Conservation (phyloP, 2,888 invertebrate genomes). For the Callyntrura guangdongensis region DNA sequence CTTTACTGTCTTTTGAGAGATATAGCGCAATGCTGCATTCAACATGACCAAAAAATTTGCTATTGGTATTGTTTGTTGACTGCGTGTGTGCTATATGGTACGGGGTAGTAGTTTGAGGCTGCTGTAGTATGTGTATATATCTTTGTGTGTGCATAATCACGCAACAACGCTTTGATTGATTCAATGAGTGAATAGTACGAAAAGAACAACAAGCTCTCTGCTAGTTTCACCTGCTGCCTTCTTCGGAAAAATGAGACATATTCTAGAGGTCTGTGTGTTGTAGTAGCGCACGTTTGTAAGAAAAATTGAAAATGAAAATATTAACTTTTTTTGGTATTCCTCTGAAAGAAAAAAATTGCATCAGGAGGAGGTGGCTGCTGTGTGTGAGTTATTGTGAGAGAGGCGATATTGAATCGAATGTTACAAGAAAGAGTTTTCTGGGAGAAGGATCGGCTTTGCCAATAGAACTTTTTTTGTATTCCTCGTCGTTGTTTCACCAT, state of each 20-base stretch:
- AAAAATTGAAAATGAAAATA: conserved; percentile 54
- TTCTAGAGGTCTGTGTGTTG: neutral
- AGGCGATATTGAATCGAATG: conserved; percentile 1
- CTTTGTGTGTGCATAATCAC: neutral
- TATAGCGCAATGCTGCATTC: neutral
- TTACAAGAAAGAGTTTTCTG: conserved; percentile 17
- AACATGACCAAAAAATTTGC: neutral
- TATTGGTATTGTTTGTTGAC: neutral
- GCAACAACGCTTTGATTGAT: conserved; percentile 11
- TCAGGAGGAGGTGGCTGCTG: neutral
- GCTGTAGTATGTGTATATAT: neutral
- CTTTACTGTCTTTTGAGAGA: neutral
- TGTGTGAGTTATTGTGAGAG: neutral
- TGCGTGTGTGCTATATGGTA: neutral
- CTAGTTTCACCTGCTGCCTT: conserved; percentile 44
- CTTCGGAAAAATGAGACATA: conserved; percentile 39
- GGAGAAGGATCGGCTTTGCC: conserved; percentile 53
- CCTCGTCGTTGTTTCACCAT: neutral
- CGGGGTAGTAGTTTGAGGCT: neutral
- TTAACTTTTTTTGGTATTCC: neutral
- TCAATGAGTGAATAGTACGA: neutral
- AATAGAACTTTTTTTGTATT: conserved; percentile 10
- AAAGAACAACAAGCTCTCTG: conserved; percentile 11
- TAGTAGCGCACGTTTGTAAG: neutral
- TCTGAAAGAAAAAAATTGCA: neutral